Base-by-base conservation (phyloP, 2,797 vertebrate genomes). In the Peromyscus aztecus region DNA sequence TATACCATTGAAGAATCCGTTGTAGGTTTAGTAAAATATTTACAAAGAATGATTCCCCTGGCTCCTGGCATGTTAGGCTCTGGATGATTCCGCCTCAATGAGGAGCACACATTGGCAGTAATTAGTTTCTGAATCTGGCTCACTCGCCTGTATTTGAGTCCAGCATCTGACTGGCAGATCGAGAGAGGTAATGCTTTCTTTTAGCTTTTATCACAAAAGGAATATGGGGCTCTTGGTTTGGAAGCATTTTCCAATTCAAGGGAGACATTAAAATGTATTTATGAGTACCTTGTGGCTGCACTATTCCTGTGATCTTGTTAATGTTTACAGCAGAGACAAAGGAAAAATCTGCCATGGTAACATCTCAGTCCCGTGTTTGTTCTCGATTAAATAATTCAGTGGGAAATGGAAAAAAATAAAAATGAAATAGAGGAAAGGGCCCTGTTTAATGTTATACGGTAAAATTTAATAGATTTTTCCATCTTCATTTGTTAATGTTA, bases 351-450 rank as follows among this genome's bases (percentile, higher is more conserved):
- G 21, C 59, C 31, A 17, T 91, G 19, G 29, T 59, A 37, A 34
- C 46, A 29, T 84, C 89, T 94, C 17, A 34, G 37, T 19, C 75
- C 27, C 34, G 4, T 13, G 16, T 94, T 78, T 83, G 84, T 83
- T 87, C 10, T 81, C 52, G 84, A 10, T 89, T 86, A 80, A 91
- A 87, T 91, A 90, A 92, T 89, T 92, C 49, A 43, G 17, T 11
- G 49, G 89, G 73, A 93, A 63, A 49, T 31, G 29, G 21, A 24
- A 43, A 84, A 71, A 73, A 71, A 40, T n/a, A 4, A 59, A 82
- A 21, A 49, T 52, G 59, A 95, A 73, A 31, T 52, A 57, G 1
- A 76, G 49, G 57, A 8, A 65, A 80, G 83, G 73, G 16, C 49
- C 83, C 87, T 76, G 37, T 43, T 80, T 27, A 86, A 67, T 77